These are phyloP conservation scores for Callosobruchus maculatus DNA, from an alignment of 2,888 invertebrate species.

Conservation along the genomic window DNA sequence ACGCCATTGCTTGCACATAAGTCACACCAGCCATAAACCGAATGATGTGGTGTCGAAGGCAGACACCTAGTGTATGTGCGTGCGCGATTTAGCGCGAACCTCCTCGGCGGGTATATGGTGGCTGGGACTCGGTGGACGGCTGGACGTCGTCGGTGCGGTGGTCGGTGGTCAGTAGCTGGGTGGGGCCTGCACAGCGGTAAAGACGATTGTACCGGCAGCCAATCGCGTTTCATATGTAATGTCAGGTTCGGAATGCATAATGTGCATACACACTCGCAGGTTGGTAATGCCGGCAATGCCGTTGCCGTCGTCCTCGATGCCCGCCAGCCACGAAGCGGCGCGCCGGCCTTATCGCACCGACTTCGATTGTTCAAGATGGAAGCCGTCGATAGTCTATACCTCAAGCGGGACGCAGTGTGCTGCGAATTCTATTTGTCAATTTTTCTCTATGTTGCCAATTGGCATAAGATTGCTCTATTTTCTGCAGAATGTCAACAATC, in stretches of 20 bases:
- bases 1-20: too few relatives aligned
- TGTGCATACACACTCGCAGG: slow-evolving; percentile 30
- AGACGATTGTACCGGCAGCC: slow-evolving; percentile 31
- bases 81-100: background rate
- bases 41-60: background rate
- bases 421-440: too few relatives aligned
- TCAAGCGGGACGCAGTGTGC: too few relatives aligned
- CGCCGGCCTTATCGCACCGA: slow-evolving; percentile 37
- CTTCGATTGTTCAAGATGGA: slow-evolving; percentile 48
- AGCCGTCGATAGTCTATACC: too few relatives aligned
- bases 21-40: too few relatives aligned
- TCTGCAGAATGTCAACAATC: too few relatives aligned
- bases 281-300: background rate
- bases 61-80: background rate
- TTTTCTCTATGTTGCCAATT: too few relatives aligned
- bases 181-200: slow-evolving; percentile 19
- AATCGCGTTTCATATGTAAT: slow-evolving; percentile 49
- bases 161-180: background rate
- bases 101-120: background rate
- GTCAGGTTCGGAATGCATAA: slow-evolving; percentile 48
- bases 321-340: too few relatives aligned
- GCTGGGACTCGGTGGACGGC: too few relatives aligned
- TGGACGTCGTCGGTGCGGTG: too few relatives aligned
- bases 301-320: too few relatives aligned
- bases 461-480: too few relatives aligned